Evolutionary conservation across 37 sponge, comb jelly and placozoan genomes (phyloP).

Genomic region (Amphimedon queenslandica): DNA sequence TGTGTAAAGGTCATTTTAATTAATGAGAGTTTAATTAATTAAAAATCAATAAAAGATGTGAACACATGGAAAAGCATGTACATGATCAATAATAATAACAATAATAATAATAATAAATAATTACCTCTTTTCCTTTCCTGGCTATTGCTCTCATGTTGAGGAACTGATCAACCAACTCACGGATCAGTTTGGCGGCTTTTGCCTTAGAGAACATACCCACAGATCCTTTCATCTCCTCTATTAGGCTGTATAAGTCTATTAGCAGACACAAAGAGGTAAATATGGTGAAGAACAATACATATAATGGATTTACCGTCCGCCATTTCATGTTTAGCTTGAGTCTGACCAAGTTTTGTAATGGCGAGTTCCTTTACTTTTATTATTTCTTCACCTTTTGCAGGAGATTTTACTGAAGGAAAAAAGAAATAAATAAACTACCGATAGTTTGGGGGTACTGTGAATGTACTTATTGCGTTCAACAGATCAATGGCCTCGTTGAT

Average conservation of each 20-base stretch:
- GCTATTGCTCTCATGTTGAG: constrained; percentile 73
- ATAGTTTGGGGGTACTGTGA: neutral
- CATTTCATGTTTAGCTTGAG: constrained; percentile 43
- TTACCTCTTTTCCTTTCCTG: constrained; percentile 31
- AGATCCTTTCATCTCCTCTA: constrained; percentile 50
- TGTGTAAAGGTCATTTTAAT: no score
- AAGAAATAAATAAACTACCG: neutral
- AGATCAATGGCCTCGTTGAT: constrained; percentile 44
- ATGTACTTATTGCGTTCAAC: constrained; percentile 45
- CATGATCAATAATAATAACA: neutral
- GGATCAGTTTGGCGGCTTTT: constrained; percentile 92
- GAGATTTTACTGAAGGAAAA: neutral
- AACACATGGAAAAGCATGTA: neutral
- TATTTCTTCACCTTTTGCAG: constrained; percentile 33
- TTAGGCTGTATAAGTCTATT: constrained; percentile 77
- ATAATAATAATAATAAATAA: neutral
- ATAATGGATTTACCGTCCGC: constrained; percentile 63
- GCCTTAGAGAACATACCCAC: constrained; percentile 86
- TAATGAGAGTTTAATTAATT: no score
- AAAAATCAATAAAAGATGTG: neutral
- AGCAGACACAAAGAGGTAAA: neutral
- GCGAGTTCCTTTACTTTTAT: constrained; percentile 71
- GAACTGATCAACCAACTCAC: constrained; percentile 86
- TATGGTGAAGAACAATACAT: no score
- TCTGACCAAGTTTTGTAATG: constrained; percentile 52